Conservation (phyloP, 1,140 invertebrate species). For the Hirudo medicinalis region DNA sequence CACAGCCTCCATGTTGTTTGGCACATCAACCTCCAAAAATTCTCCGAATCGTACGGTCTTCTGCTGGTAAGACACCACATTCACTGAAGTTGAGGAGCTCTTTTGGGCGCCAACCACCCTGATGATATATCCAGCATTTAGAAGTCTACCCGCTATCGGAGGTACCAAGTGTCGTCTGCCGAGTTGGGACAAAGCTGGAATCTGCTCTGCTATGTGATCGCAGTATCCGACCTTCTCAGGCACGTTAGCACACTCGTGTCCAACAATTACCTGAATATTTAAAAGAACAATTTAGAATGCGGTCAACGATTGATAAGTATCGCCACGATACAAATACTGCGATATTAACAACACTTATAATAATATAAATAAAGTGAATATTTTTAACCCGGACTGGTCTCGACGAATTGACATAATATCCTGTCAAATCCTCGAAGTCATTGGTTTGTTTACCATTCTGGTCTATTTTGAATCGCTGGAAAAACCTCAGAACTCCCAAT, state of each 20-base stretch:
- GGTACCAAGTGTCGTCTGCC: slow-evolving; percentile 7
- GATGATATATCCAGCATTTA: slow-evolving; percentile 10
- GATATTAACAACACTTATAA: too few relatives aligned
- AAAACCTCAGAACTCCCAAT: neutral
- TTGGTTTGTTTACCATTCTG: neutral
- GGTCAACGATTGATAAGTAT: too few relatives aligned
- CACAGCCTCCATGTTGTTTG: neutral
- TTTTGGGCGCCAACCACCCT: slow-evolving; percentile 2
- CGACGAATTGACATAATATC: slow-evolving; percentile 13
- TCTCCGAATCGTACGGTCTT: neutral
- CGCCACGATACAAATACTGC: too few relatives aligned
- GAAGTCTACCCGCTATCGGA: neutral
- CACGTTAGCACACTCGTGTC: slow-evolving; percentile 15
- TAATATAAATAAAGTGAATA: too few relatives aligned
- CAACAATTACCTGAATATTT: neutral
- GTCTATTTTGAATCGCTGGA: neutral
- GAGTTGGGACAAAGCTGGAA: slow-evolving; percentile 3
- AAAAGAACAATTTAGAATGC: too few relatives aligned
- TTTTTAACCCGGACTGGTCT: neutral
- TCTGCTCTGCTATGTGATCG: slow-evolving; percentile 16
- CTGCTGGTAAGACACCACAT: too few relatives aligned
- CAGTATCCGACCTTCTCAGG: neutral
- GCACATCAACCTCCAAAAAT: slow-evolving; percentile 4
- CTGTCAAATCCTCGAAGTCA: slow-evolving; percentile 8
- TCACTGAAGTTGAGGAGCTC: neutral